Percentiles rank a stretch among this genome's conserved stretches.
These are phyloP conservation scores for Saccopteryx bilineata DNA, from an alignment of 2,113 vertebrate genomes.

Conservation along the genomic window DNA sequence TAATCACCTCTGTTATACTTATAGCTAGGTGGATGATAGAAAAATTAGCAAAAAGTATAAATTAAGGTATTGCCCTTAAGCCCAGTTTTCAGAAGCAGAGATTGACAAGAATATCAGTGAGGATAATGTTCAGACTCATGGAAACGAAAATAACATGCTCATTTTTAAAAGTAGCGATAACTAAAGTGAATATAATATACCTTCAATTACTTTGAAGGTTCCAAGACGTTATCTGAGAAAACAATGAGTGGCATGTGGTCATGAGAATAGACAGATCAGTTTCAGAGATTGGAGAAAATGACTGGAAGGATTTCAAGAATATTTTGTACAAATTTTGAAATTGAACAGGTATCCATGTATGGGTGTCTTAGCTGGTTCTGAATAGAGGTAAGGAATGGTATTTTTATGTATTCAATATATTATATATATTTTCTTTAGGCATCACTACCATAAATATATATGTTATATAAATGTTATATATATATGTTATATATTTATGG, in stretches of 20 bases:
- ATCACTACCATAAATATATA: not conserved
- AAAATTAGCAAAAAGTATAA: constrained; percentile 49
- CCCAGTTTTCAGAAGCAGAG: constrained; percentile 53
- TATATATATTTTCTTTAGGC: not conserved
- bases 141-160: not conserved
- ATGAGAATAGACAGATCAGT: not conserved
- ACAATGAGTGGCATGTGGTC: not conserved
- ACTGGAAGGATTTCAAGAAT: not conserved
- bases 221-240: constrained; percentile 12
- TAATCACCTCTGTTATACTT: constrained; percentile 55
- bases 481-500: not conserved
- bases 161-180: constrained; percentile 24
- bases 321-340: constrained; percentile 55
- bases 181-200: constrained; percentile 23
- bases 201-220: constrained; percentile 47
- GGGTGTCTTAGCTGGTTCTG: not conserved
- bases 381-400: not conserved
- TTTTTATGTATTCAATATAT: not conserved
- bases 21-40: constrained; percentile 55
- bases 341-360: not conserved
- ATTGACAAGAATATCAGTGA: constrained; percentile 47
- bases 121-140: not conserved
- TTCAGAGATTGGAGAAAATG: not conserved
- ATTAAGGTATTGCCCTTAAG: constrained; percentile 30
- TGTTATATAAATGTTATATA: not conserved